These are phyloP conservation scores for Heterodera carotae DNA, from an alignment of 1,140 invertebrate genomes.

Conservation along the genomic window DNA sequence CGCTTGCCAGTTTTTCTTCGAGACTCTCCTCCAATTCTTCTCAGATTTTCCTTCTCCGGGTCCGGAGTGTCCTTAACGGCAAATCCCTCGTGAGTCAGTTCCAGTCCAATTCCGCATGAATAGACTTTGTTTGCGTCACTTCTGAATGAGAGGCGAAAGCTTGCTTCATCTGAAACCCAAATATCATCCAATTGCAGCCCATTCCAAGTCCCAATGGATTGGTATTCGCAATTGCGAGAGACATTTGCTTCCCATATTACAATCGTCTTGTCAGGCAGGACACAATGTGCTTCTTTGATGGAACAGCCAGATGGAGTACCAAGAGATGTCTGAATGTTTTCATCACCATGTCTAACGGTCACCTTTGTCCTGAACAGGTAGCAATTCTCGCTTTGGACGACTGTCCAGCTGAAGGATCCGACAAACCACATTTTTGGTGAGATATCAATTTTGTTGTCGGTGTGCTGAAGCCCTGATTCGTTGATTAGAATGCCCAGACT, in stretches of 20 bases:
- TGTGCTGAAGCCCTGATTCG: constrained; percentile 4
- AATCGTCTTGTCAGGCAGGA: not conserved
- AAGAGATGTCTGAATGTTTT: not conserved
- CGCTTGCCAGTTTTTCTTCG: too few species aligned
- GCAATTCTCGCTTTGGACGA: not conserved
- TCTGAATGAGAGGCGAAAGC: not conserved
- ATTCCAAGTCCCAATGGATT: not conserved
- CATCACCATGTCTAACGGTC: not conserved
- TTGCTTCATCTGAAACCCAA: not conserved
- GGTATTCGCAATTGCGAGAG: not conserved
- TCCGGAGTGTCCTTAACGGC: not conserved
- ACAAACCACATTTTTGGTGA: constrained; percentile 13
- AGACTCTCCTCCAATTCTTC: too few species aligned
- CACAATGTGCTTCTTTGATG: not conserved
- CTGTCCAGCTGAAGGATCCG: constrained; percentile 5
- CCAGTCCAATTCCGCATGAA: constrained; percentile 5
- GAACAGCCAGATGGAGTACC: not conserved
- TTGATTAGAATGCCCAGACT: constrained; percentile 11
- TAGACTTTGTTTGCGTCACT: not conserved
- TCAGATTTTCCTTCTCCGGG: too few species aligned
- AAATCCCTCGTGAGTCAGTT: not conserved
- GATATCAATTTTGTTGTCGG: constrained; percentile 8
- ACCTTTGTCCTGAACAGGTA: constrained; percentile 6
- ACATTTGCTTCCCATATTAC: not conserved
- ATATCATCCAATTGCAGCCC: not conserved